Conservation (phyloP, 2,888 invertebrate species). For the Ectropis crepuscularia region DNA sequence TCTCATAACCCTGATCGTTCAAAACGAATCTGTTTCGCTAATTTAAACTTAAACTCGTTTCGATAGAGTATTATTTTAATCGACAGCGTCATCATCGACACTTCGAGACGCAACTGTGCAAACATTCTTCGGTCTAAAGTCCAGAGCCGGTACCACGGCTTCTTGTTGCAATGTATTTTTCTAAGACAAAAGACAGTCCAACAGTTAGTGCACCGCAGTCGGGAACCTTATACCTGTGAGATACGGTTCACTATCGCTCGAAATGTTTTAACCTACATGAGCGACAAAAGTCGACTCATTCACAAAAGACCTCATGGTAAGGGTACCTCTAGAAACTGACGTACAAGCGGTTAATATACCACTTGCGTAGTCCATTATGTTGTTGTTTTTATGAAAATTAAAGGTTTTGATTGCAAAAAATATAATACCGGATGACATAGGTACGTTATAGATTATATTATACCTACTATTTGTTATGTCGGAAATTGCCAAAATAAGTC, state of each 20-base stretch:
- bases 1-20: conserved; percentile 4
- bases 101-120: conserved; percentile 17
- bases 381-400: not conserved
- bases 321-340: too few species aligned
- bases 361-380: not conserved
- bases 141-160: not conserved
- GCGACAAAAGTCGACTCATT: too few species aligned
- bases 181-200: too few species aligned
- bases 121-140: conserved; percentile 14
- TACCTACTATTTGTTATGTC: not conserved
- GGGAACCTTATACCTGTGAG: too few species aligned
- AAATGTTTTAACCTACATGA: too few species aligned
- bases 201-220: too few species aligned
- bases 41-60: conserved; percentile 8
- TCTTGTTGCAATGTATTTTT: too few species aligned
- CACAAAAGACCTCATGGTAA: too few species aligned
- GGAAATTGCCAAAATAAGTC: conserved; percentile 1
- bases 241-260: too few species aligned
- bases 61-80: not conserved
- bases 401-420: not conserved
- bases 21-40: conserved; percentile 2
- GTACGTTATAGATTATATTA: not conserved
- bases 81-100: not conserved
- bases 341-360: too few species aligned
- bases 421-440: not conserved